phyloP scores from a whole-genome alignment of 2,888 invertebrate species.

The Andrena marginata region DNA sequence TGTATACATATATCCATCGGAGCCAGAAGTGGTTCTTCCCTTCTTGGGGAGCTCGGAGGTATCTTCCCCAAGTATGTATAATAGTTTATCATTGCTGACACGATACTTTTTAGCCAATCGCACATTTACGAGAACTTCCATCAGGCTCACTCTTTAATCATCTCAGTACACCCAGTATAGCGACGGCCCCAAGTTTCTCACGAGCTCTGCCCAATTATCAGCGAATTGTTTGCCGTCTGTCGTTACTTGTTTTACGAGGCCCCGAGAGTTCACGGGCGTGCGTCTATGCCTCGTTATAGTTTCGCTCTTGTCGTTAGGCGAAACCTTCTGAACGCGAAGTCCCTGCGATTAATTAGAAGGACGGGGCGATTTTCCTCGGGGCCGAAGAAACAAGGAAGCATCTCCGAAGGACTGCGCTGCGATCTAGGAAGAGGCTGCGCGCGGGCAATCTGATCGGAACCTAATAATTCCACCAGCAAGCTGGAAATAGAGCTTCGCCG shows the following conservation, averaged over 20 bases:
- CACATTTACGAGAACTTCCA: background rate
- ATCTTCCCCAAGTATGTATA: too few species aligned
- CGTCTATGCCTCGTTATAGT: conserved; percentile 32
- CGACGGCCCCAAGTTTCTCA: conserved; percentile 11
- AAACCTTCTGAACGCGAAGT: conserved; percentile 20
- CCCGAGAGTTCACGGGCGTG: conserved; percentile 17
- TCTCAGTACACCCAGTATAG: background rate
- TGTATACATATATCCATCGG: too few species aligned
- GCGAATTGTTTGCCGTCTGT: background rate
- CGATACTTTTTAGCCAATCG: background rate
- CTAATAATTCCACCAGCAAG: conserved; percentile 27
- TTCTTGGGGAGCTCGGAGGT: too few species aligned
- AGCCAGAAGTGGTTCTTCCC: too few species aligned
- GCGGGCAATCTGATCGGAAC: conserved; percentile 22
- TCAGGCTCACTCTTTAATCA: background rate
- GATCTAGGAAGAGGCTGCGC: conserved; percentile 30
- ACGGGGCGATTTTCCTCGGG: conserved; percentile 16
- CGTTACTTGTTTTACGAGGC: conserved; percentile 33
- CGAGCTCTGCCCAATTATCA: conserved; percentile 8
- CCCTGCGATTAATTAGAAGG: conserved; percentile 47
- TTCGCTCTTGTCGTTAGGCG: conserved; percentile 23
- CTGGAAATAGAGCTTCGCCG: conserved; percentile 1
- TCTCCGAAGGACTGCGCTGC: background rate
- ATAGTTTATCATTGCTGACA: background rate
- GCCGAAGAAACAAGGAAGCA: conserved; percentile 47